These are phyloP conservation scores for Oxytorus armatus DNA, from an alignment of 2,888 invertebrate species.

Conservation along the genomic window DNA sequence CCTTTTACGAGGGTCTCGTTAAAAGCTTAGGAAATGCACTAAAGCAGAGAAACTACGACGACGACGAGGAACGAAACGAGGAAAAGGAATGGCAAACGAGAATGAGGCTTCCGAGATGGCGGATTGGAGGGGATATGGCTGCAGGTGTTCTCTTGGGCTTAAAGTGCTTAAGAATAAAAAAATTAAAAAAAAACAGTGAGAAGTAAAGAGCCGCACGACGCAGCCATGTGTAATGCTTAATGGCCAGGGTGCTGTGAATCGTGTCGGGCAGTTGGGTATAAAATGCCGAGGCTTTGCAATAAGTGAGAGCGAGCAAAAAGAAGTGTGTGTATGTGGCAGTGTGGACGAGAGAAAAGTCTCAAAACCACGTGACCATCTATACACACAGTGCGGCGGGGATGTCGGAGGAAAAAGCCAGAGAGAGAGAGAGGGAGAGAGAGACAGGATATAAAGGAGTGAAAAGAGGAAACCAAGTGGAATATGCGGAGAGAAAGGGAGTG, in stretches of 20 bases:
- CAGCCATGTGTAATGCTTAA: slow-evolving; percentile 76
- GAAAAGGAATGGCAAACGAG: slow-evolving; percentile 37
- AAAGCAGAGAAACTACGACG: slow-evolving; percentile 67
- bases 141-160: slow-evolving; percentile 72
- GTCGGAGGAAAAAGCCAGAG: slow-evolving; percentile 18
- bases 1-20: slow-evolving; percentile 77
- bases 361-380: slow-evolving; percentile 29
- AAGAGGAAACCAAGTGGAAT: slow-evolving; percentile 57
- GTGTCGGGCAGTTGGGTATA: slow-evolving; percentile 61
- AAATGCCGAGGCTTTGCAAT: slow-evolving; percentile 66
- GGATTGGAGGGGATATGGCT: slow-evolving; percentile 59
- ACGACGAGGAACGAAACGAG: slow-evolving; percentile 41
- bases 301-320: slow-evolving; percentile 61
- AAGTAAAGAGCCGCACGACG: slow-evolving; percentile 64
- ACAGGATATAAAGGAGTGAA: slow-evolving; percentile 29
- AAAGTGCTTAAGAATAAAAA: slow-evolving; percentile 77
- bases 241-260: slow-evolving; percentile 74
- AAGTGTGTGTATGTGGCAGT: not conserved
- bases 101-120: slow-evolving; percentile 37
- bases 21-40: slow-evolving; percentile 79
- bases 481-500: slow-evolving; percentile 15
- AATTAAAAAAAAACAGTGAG: slow-evolving; percentile 72
- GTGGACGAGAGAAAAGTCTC: slow-evolving; percentile 6
- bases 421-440: slow-evolving; percentile 15
- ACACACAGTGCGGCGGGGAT: slow-evolving; percentile 16